Evolutionary conservation across 1,140 invertebrate genomes (phyloP), one percentile per base, ranked within the genome.

Genomic region (Dufourea novaeangliae): DNA sequence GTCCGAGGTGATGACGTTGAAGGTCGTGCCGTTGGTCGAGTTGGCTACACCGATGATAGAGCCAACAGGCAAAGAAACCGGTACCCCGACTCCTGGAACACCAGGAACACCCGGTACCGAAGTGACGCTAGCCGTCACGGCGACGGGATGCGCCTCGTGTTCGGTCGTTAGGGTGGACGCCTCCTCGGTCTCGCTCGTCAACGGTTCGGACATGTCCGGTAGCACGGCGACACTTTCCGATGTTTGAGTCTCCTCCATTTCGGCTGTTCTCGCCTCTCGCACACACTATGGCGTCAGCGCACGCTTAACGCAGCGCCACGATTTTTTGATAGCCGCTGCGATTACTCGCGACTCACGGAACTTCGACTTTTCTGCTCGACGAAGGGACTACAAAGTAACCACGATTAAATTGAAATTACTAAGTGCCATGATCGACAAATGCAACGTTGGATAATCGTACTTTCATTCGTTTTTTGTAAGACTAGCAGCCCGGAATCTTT

Each of bases 1-100:
- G 82, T 97, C 96, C 11, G 95, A 95, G 14, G 96, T 96, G 89
- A 97, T 97, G 86, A 97, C 96, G 92, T 97, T 97, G 91, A 96
- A 97, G 37, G 96, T 95, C 54, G 96, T 95, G 27, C 95, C 95
- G 73, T 92, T 91, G 80, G 83, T 87, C 10, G 92, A 89, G 77
- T 92, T 92, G 22, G 93, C 89, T 66, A 94, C 93, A 52, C 96
- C 95, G 84, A 97, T 96, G 84, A 97, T 95, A 32, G 96, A 96
- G 63, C 95, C 95, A 69, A 97, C 96, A 25, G 96, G 96, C 83
- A 97, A 89, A 52, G 95, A 95, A 61, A 97, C 96, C 56, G 96
- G 95, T 50, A 96, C 95, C 17, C 94, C 94, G 50, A 94, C 93
- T 64, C 93, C 92, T 59, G 89, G 85, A 64, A 91, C 90, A 68